These are phyloP conservation scores for Manacus vitellinus DNA, from an alignment of 2,113 vertebrate species.

Conservation along the genomic window DNA sequence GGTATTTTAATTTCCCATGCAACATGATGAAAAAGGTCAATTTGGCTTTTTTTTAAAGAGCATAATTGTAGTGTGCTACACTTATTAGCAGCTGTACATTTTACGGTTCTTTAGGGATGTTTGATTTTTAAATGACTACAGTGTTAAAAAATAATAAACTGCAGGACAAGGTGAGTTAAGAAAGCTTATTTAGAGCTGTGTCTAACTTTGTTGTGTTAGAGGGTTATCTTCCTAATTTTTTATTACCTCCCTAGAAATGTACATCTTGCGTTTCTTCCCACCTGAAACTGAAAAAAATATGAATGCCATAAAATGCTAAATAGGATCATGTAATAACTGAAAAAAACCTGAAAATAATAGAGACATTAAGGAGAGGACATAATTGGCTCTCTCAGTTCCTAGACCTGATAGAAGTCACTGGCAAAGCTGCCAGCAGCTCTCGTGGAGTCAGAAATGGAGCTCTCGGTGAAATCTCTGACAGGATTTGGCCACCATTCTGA, in stretches of 20 bases:
- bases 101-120: slow-evolving; percentile 66
- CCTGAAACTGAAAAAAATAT: not conserved
- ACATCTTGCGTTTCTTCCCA: not conserved
- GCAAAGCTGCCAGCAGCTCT: not conserved
- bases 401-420: not conserved
- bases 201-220: not conserved
- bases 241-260: not conserved
- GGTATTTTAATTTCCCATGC: slow-evolving; percentile 79
- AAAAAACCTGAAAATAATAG: not conserved
- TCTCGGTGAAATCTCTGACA: rapidly evolving
- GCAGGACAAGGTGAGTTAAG: slow-evolving; percentile 29
- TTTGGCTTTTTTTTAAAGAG: slow-evolving; percentile 67
- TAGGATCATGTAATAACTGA: not conserved
- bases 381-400: not conserved
- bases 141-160: slow-evolving; percentile 23
- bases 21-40: slow-evolving; percentile 75
- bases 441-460: not conserved
- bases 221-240: not conserved
- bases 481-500: not conserved
- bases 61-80: slow-evolving; percentile 56
- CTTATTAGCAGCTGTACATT: slow-evolving; percentile 71
- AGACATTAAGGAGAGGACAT: not conserved
- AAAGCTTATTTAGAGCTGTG: slow-evolving; percentile 10
- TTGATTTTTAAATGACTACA: slow-evolving; percentile 59
- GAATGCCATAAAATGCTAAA: not conserved